Evolutionary conservation across 2,888 invertebrate genomes (phyloP), one percentile per base, ranked within the genome.

Genomic region (Limnephilus lunatus): DNA sequence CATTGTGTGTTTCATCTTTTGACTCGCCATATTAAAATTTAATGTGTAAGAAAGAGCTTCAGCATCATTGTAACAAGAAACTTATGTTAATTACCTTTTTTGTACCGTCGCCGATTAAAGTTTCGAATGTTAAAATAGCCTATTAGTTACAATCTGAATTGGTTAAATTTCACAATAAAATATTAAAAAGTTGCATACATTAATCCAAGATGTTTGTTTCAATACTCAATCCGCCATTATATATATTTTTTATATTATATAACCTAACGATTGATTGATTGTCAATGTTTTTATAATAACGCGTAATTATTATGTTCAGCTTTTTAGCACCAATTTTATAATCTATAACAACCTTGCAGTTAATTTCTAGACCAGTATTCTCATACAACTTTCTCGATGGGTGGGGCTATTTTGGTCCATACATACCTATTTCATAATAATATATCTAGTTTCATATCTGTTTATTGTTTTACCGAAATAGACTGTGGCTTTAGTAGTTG

Each of bases 391-490:
- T 11, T 19, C 39, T 35, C 15, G 14, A n/a, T 86, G 86, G 86
- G 86, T 44, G 86, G 35, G 86, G 86, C 86, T 39, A 68, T 68
- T 68, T 11, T 68, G 25, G 68, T 68, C 25, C 68, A 68, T 85
- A 14, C 39, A 85, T 25, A 85, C 3, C 53, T 53, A 85, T 15
- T 30, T n/a, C 39, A 39, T 5, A 39, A 12, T 44, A 12, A 44
- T 44, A 44, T 12, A 1, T 44, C 53, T 53, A 15, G 5, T 53
- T 7, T 0, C 53, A 48, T n/a, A n/a, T n/a, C n/a, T n/a, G n/a
- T n/a, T 83, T 85, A 44, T 44, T 86, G 86, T 48, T 30, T 25
- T n/a, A 30, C 39, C 39, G 7, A 83, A 39, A 35, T n/a, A 15
- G n/a, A 30, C 30, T 3, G 53, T 85, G 85, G 19, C 39, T 44